Evolutionary conservation across 2,888 invertebrate species (phyloP).

Genomic region (Aphodius sticticus): DNA sequence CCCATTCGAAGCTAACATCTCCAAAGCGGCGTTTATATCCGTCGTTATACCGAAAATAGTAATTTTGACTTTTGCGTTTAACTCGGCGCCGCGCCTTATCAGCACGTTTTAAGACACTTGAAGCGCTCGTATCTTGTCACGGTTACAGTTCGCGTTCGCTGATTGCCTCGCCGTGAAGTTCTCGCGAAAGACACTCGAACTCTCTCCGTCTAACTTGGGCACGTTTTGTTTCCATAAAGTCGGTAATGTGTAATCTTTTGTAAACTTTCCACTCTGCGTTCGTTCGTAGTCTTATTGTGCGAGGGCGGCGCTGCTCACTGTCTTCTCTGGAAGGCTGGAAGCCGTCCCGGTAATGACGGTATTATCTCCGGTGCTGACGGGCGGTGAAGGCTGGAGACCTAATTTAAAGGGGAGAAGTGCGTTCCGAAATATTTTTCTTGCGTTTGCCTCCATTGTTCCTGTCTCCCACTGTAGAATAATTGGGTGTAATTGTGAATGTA

Average conservation of each 20-base stretch:
- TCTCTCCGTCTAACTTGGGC: conserved; percentile 5
- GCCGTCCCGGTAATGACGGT: conserved; percentile 10
- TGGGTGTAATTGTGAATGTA: conserved; percentile 4
- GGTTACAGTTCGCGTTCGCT: conserved; percentile 4
- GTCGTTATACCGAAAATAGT: not conserved
- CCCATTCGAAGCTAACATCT: not conserved
- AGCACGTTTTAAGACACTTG: not conserved
- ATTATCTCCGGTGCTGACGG: conserved; percentile 18
- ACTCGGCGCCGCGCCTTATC: not conserved
- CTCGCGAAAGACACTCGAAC: not conserved
- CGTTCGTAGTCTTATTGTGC: conserved; percentile 5
- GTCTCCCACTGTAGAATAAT: not conserved
- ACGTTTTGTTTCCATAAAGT: conserved; percentile 24
- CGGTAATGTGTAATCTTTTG: conserved; percentile 23
- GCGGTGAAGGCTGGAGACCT: not conserved
- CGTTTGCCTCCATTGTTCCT: not conserved
- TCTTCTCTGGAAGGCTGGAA: not conserved
- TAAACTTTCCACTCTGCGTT: conserved; percentile 18
- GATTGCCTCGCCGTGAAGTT: not conserved
- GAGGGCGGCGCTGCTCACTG: conserved; percentile 7
- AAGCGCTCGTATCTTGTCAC: not conserved
- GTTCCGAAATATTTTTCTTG: not conserved
- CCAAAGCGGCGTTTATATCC: not conserved
- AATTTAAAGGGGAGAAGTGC: conserved; percentile 9
- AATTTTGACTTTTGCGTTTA: not conserved